Evolutionary conservation across 2,888 invertebrate genomes (phyloP).

Genomic region (Himalopsyche tibetana): DNA sequence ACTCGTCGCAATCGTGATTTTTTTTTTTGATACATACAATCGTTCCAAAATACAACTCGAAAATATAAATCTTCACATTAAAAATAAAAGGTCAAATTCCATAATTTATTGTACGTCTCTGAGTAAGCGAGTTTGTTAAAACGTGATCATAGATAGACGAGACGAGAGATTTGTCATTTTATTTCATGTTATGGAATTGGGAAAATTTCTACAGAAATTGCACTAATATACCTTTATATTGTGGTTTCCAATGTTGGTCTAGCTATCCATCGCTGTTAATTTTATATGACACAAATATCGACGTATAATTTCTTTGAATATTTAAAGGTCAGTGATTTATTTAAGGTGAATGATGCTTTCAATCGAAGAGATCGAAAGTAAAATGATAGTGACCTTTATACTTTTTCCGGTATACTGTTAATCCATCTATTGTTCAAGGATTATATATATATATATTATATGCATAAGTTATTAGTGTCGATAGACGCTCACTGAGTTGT

Average conservation of each 20-base stretch:
- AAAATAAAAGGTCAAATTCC: too few species aligned
- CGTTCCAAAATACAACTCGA: neutral
- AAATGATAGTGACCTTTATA: neutral
- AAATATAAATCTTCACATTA: too few species aligned
- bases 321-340: neutral
- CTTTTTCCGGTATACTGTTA: neutral
- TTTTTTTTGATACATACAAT: neutral
- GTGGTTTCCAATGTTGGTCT: slow-evolving; percentile 35
- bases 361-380: too few species aligned
- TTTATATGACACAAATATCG: too few species aligned
- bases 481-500: slow-evolving; percentile 22
- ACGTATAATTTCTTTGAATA: neutral
- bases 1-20: neutral
- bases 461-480: neutral
- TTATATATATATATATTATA: neutral
- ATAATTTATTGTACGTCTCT: too few species aligned
- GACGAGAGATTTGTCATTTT: too few species aligned
- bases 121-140: too few species aligned
- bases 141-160: too few species aligned
- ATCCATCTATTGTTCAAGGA: neutral
- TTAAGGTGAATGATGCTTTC: too few species aligned
- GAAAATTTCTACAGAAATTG: neutral
- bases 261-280: neutral
- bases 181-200: too few species aligned
- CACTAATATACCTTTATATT: neutral